phyloP scores from a whole-genome alignment of 2,888 invertebrate species.

The Eumerus sabulonum region DNA sequence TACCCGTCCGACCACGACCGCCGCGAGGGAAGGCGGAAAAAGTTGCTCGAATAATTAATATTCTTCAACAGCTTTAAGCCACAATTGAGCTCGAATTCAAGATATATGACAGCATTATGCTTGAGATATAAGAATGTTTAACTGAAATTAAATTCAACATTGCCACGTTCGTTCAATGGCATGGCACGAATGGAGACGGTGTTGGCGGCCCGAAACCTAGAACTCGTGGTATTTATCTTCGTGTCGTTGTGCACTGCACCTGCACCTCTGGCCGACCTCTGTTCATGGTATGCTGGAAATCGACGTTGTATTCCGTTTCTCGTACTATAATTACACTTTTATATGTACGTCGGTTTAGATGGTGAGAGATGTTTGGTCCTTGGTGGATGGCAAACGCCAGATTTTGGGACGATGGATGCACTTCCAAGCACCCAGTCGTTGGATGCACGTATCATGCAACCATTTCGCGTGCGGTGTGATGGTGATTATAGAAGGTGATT shows the following conservation, averaged over 20 bases:
- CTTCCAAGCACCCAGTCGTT: not conserved
- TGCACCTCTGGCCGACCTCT: constrained; percentile 23
- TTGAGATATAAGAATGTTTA: constrained; percentile 69
- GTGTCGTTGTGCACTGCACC: not conserved
- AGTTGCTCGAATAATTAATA: constrained; percentile 70
- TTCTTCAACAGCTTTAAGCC: constrained; percentile 70
- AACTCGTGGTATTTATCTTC: not conserved
- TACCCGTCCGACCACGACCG: constrained; percentile 26
- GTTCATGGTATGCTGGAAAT: constrained; percentile 35
- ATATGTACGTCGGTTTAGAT: constrained; percentile 8
- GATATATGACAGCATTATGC: constrained; percentile 70
- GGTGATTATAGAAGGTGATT: not conserved
- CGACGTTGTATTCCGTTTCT: constrained; percentile 17
- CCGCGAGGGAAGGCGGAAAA: constrained; percentile 45
- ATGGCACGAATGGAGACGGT: not conserved
- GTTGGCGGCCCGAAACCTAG: no score
- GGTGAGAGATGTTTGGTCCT: not conserved
- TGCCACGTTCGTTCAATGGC: constrained; percentile 24
- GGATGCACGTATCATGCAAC: no score
- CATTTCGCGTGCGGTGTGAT: not conserved
- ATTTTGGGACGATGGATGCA: constrained; percentile 23
- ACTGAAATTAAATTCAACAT: constrained; percentile 58
- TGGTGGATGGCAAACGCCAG: not conserved
- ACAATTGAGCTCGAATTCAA: constrained; percentile 70
- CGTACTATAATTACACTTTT: constrained; percentile 49